phyloP scores from a whole-genome alignment of 2,113 vertebrate genomes.

The Synodontis membranacea region DNA sequence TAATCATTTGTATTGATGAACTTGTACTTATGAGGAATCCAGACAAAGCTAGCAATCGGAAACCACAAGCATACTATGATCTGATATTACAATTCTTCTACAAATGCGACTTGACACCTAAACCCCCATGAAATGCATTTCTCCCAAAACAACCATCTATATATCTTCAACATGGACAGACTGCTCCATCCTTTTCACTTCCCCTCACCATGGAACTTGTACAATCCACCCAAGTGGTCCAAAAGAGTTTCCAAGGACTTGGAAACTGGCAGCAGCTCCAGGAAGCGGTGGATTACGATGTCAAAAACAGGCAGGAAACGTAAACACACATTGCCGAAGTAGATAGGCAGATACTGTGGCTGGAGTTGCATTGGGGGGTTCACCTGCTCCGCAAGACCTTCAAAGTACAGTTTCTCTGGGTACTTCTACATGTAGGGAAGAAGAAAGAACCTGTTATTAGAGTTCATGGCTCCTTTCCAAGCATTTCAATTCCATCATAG shows the following conservation, averaged over 20 bases:
- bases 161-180: not conserved
- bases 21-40: not conserved
- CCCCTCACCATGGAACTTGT: constrained; percentile 95
- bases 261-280: constrained; percentile 95
- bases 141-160: not conserved
- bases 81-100: too few species aligned
- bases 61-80: not conserved
- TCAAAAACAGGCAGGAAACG: constrained; percentile 98
- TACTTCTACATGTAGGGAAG: constrained; percentile 81
- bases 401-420: constrained; percentile 97
- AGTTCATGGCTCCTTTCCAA: not conserved
- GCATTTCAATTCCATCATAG: too few species aligned
- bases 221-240: constrained; percentile 94
- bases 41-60: not conserved
- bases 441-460: not conserved
- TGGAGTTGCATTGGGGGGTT: constrained; percentile 94
- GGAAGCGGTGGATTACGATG: constrained; percentile 97
- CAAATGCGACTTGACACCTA: too few species aligned
- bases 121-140: not conserved
- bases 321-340: constrained; percentile 97
- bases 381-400: constrained; percentile 95
- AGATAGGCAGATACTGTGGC: constrained; percentile 94
- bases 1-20: not conserved
- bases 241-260: constrained; percentile 95
- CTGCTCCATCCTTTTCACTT: not conserved